Base-by-base conservation (phyloP, 2,888 invertebrate genomes). In the Prostheceraeus crozeri region DNA sequence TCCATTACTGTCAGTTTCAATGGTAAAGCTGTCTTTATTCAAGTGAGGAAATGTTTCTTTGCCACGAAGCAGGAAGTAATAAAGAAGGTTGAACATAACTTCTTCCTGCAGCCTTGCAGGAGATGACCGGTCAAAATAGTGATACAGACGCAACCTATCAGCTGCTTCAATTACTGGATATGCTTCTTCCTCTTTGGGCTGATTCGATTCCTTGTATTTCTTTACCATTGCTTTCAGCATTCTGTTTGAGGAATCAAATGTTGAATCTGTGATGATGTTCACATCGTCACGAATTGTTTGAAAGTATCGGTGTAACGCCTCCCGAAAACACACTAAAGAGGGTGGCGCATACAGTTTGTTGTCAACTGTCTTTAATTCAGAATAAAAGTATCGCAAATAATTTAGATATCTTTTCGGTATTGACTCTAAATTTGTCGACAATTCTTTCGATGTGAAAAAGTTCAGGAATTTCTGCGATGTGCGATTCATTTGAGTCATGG, bases 351-450 rank as follows among this genome's bases (percentile, higher is more conserved):
- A n/a, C n/a, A n/a, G n/a, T n/a, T n/a, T n/a, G n/a, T n/a, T n/a
- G n/a, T n/a, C n/a, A n/a, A 33, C 8, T 33, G 33, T 33, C n/a
- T n/a, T 6, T 19, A 10, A 14, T 6, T 40, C 16, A 14, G 40
- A 40, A 23, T 40, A 40, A 40, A 40, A 40, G 21, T 40, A 40
- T 19, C 40, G 8, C 40, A 40, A 40, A 14, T 40, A 40, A 40
- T 40, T 40, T 40, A 19, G 21, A 40, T 19, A 40, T 23, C n/a
- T 40, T 40, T 40, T 40, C 21, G 40, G 40, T 19, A 40, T 40
- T 40, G 8, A 14, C n/a, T 23, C 6, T 23, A 4, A 23, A 40
- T 40, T 40, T 40, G 40, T 40, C 21, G 40, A 40, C 21, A 40
- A 40, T 19, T 40, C 21, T 23, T 40, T 40, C 21, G 14, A 14